Evolutionary conservation across 2,113 vertebrate species (phyloP).

Genomic region (Dendropsophus ebraccatus): DNA sequence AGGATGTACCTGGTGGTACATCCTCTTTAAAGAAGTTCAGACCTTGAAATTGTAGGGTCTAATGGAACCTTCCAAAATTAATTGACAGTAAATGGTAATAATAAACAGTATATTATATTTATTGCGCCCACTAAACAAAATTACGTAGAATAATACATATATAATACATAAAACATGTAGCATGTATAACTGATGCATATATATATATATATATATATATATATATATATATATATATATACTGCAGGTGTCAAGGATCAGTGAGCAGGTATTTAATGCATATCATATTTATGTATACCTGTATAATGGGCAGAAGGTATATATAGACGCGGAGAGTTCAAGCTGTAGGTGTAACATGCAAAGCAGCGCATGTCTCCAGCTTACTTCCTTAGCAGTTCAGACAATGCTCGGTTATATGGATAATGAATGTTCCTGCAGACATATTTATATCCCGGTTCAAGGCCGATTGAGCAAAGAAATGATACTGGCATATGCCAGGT

Average conservation of each 20-base stretch:
- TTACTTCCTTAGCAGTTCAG: constrained; percentile 20
- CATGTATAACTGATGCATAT: neutral
- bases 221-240: too few relatives aligned
- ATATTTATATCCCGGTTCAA: constrained; percentile 58
- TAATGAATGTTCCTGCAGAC: constrained; percentile 58
- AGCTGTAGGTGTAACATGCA: constrained; percentile 39
- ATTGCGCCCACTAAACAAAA: neutral
- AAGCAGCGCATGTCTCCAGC: constrained; percentile 25
- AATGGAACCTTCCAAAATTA: too few relatives aligned
- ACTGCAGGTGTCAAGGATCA: too few relatives aligned
- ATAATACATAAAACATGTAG: neutral
- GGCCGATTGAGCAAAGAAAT: constrained; percentile 57
- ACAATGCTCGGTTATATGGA: constrained; percentile 48
- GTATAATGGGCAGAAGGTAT: neutral
- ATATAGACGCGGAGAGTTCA: neutral
- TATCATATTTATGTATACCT: constrained; percentile 3
- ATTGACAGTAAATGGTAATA: neutral
- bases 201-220: too few relatives aligned
- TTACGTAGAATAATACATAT: neutral
- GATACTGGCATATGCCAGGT: constrained; percentile 60
- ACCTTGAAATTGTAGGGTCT: too few relatives aligned
- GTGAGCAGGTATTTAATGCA: neutral
- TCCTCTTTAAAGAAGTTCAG: too few relatives aligned
- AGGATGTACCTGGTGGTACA: too few relatives aligned
- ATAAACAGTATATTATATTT: neutral